A percentile compares a stretch with the other conserved stretches of the same genome.
These are phyloP conservation scores for Cyaniris semiargus DNA, from an alignment of 2,888 invertebrate species.

Conservation along the genomic window DNA sequence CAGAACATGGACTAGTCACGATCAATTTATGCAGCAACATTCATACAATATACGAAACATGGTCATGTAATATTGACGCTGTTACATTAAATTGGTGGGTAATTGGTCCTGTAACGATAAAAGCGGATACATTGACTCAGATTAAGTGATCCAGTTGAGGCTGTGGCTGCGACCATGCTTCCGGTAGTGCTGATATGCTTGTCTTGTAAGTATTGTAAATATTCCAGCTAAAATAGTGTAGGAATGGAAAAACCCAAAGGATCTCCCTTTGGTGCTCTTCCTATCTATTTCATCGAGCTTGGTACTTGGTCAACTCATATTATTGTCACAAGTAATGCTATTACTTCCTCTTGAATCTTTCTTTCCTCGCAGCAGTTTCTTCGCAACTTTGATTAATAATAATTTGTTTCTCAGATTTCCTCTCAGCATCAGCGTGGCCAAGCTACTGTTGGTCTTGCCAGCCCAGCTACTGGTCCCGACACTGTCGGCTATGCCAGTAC, in stretches of 20 bases:
- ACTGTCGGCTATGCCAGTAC: background rate
- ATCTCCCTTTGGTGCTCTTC: too few relatives aligned
- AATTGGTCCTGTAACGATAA: background rate
- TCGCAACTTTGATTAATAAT: too few relatives aligned
- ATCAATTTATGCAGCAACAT: background rate
- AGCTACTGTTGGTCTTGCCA: background rate
- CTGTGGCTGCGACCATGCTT: background rate
- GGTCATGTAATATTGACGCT: background rate
- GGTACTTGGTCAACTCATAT: too few relatives aligned
- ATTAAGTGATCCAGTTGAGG: background rate
- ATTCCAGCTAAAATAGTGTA: background rate
- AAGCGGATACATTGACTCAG: background rate
- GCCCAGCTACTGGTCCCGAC: background rate
- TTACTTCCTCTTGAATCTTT: too few relatives aligned
- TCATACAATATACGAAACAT: background rate
- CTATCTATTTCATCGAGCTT: too few relatives aligned
- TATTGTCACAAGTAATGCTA: too few relatives aligned
- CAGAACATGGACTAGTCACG: background rate
- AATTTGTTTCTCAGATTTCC: background rate
- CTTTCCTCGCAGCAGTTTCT: too few relatives aligned
- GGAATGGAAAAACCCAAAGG: background rate
- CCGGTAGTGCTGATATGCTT: background rate
- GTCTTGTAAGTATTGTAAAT: constrained; percentile 6
- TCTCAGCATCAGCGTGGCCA: background rate
- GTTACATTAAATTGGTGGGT: background rate